Base-by-base conservation (phyloP, 2,888 invertebrate genomes). In the Lycaena phlaeas region DNA sequence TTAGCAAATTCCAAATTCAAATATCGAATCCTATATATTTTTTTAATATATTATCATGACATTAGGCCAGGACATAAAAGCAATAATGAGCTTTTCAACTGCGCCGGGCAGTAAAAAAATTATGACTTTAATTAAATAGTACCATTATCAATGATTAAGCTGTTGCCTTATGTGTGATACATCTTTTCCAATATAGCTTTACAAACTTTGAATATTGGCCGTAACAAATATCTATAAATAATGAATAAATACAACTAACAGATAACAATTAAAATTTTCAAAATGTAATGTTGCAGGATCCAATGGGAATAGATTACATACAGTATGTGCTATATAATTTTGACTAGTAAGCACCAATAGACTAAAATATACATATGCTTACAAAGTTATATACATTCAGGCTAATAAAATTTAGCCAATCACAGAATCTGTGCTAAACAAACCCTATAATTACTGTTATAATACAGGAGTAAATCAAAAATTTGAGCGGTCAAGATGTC, bases 281-380 rank as follows among this genome's bases (percentile, higher is more conserved):
- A 6, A 34, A 22, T 15, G 18, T 17, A 34, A 22, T 22, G 9
- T n/a, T 18, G 15, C 15, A 10, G 18, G 9, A 15, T 7, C 14
- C 18, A 38, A 30, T 39, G 36, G 38, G 28, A 44, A 48, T 43
- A 29, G 41, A 31, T 44, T 40, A 50, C 36, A 44, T 37, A 36
- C 40, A 38, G 36, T 45, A 48, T 60, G 76, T 78, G 81, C 79
- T 78, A 77, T 73, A 72, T 76, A 82, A 82, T 82, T 84, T 82
- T 84, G 82, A 84, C 82, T 84, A 84, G 82, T 75, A 84, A 84
- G 82, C 82, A 84, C 82, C 82, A 81, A 82, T 81, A 74, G 64
- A 75, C 79, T 79, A 79, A 75, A 61, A 63, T 59, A 64, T 59
- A 42, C 45, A 54, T 56, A 64, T 54, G 49, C 61, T 65, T 68